Base-by-base conservation (phyloP, 2,113 vertebrate species). In the Myotis lucifugus region DNA sequence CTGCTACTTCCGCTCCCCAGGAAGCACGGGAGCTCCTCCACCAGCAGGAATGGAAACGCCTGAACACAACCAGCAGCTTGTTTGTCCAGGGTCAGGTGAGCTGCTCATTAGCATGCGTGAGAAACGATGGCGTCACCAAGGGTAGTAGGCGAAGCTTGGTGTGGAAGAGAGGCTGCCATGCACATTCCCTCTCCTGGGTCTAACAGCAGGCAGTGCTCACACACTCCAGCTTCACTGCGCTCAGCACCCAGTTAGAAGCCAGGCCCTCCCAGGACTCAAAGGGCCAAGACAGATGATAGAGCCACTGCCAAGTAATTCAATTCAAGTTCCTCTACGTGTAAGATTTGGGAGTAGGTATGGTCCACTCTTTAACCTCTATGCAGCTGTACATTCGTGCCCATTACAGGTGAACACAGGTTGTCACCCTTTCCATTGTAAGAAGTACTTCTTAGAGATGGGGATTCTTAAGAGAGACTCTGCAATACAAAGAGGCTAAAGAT, bases 21-120 rank as follows among this genome's bases (percentile, higher is more conserved):
- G 85, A 92, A 91, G 94, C 85, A 4, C 0, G 78, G 95, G 97
- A 96, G 69, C 86, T 85, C 81, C 92, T 48, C 97, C 95, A 95
- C 96, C 94, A 95, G 92, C 93, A 96, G 73, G 73, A 95, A 92
- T 18, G 64, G 84, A 92, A 94, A 88, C 92, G 85, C 79, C 90
- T 54, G 85, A 97, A 93, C 46, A 90, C 77, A 76, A 74, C 90
- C 69, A 88, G 56, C 96, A 97, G 94, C 56, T 54, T 96, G 95
- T 95, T 96, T 96, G 90, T 96, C 93, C 69, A 79, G 69, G 93
- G 95, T 95, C 95, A 96, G 95, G 74, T 69, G 92, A 97, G 90
- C 85, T 59, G 67, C 85, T 96, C 95, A 95, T 97, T 96, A 96
- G 95, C 88, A 92, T 90, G 90, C 92, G 95, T 96, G 93, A 97